These are phyloP conservation scores for Hemibagrus wyckioides DNA, from an alignment of 2,113 vertebrate genomes.

Conservation along the genomic window DNA sequence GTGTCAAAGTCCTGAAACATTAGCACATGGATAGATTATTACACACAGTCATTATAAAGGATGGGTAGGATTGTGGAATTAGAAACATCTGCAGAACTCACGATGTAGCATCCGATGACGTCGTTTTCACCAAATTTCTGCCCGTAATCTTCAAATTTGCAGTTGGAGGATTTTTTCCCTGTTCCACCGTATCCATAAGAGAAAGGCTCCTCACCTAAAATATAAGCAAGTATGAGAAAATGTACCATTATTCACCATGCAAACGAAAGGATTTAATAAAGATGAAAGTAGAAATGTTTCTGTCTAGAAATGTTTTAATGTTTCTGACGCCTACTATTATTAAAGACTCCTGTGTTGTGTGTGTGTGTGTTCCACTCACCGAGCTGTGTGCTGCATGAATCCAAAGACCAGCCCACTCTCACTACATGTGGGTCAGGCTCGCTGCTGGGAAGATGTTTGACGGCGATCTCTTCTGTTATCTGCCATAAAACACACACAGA, in stretches of 20 bases:
- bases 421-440: slow-evolving; percentile 83
- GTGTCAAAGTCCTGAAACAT: slow-evolving; percentile 77
- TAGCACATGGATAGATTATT: background rate
- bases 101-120: slow-evolving; percentile 78
- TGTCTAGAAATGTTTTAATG: too few species aligned
- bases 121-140: slow-evolving; percentile 81
- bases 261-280: background rate
- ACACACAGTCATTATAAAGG: background rate
- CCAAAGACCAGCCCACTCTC: slow-evolving; percentile 82
- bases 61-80: background rate
- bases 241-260: background rate
- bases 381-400: slow-evolving; percentile 80
- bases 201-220: slow-evolving; percentile 77
- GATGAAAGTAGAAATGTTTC: background rate
- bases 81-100: slow-evolving; percentile 58
- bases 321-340: background rate
- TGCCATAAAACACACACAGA: slow-evolving; percentile 45
- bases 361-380: slow-evolving; percentile 64
- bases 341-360: background rate
- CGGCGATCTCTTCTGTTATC: slow-evolving; percentile 82
- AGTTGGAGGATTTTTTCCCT: slow-evolving; percentile 77
- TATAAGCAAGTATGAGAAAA: background rate
- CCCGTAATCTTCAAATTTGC: slow-evolving; percentile 80
- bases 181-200: slow-evolving; percentile 83
- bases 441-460: slow-evolving; percentile 78